Percentiles rank a stretch among this genome's conserved stretches.
These are phyloP conservation scores for Tanytarsus gracilentus DNA, from an alignment of 2,888 invertebrate species.

Conservation along the genomic window DNA sequence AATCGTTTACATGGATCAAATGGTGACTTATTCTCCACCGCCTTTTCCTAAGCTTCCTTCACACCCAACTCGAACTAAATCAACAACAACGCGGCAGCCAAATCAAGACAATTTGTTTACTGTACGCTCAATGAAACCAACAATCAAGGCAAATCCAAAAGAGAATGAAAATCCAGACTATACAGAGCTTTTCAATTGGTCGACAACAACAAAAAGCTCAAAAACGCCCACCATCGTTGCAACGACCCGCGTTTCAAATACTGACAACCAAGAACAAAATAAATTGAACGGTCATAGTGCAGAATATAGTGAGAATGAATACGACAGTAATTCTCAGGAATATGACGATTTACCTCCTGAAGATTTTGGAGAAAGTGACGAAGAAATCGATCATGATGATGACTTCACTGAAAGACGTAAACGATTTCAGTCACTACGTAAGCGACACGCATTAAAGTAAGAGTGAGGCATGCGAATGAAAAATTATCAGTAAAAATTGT, in stretches of 20 bases:
- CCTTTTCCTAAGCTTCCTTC: too few relatives aligned
- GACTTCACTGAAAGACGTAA: neutral
- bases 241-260: neutral
- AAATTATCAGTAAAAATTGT: too few relatives aligned
- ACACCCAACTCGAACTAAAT: neutral
- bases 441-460: too few relatives aligned
- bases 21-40: too few relatives aligned
- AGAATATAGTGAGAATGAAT: neutral
- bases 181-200: neutral
- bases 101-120: conserved; percentile 17
- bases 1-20: too few relatives aligned
- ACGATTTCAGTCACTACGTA: neutral
- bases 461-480: too few relatives aligned
- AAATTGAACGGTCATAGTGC: neutral
- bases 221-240: neutral
- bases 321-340: too few relatives aligned
- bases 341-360: neutral
- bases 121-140: neutral
- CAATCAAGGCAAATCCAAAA: conserved; percentile 21
- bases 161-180: conserved; percentile 26
- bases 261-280: neutral
- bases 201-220: conserved; percentile 8
- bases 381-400: neutral
- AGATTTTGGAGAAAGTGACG: neutral
- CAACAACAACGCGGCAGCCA: neutral